phyloP scores from a whole-genome alignment of 2,797 vertebrate species.

The Mus spretus region DNA sequence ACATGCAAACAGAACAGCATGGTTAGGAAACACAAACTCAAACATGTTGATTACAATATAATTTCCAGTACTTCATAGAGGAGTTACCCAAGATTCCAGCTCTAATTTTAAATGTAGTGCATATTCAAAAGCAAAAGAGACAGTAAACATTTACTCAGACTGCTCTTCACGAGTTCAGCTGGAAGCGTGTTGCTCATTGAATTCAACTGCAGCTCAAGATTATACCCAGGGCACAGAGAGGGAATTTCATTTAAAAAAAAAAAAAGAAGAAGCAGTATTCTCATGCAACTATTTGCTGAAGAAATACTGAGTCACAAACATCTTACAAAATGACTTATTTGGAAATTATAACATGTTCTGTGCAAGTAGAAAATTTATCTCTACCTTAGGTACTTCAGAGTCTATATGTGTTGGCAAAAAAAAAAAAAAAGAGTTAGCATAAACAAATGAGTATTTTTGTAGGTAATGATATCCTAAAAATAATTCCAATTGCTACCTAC shows the following conservation, averaged over 20 bases:
- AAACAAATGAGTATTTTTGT: conserved; percentile 39
- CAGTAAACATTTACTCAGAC: conserved; percentile 62
- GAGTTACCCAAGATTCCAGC: conserved; percentile 64
- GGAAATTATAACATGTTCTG: conserved; percentile 47
- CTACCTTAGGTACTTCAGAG: conserved; percentile 10
- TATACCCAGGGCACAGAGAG: conserved; percentile 2
- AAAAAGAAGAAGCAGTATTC: not conserved
- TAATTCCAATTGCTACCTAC: not conserved
- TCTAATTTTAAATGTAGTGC: conserved; percentile 68
- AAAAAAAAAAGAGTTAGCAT: not conserved
- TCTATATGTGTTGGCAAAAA: conserved; percentile 33
- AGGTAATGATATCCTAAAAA: conserved; percentile 3
- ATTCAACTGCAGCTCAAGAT: conserved; percentile 60
- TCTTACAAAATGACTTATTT: conserved; percentile 35
- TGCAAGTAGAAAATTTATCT: conserved; percentile 7
- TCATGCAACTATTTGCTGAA: conserved; percentile 32
- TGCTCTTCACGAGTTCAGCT: conserved; percentile 60
- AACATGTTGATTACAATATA: conserved; percentile 68
- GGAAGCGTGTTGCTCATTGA: conserved; percentile 60
- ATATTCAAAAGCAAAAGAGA: conserved; percentile 28
- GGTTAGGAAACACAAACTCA: conserved; percentile 67
- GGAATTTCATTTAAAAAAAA: not conserved
- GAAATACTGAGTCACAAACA: conserved; percentile 53
- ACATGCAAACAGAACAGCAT: conserved; percentile 32
- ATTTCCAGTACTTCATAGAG: conserved; percentile 65